Base-by-base conservation (phyloP, 2,888 invertebrate genomes). In the Bugulina stolonifera region DNA sequence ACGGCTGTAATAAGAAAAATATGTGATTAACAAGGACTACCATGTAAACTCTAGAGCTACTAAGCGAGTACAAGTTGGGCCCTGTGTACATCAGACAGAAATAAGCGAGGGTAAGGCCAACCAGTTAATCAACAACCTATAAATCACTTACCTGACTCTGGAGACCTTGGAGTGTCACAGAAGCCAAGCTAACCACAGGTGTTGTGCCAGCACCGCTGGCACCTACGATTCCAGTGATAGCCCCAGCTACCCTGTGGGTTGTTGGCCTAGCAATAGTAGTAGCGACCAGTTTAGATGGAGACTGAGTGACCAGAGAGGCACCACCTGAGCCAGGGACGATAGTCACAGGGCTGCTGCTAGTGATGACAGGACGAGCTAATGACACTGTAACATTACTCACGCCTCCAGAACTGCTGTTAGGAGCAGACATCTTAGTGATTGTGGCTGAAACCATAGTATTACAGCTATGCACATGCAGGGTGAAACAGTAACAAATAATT, bases 121-220 rank as follows among this genome's bases (percentile, higher is more conserved):
- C n/a, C n/a, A n/a, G n/a, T n/a, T n/a, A n/a, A n/a, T n/a, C n/a
- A n/a, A n/a, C n/a, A n/a, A n/a, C n/a, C n/a, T n/a, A n/a, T n/a
- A n/a, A n/a, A n/a, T n/a, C n/a, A n/a, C n/a, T 34, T 64, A 64
- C 64, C 64, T 27, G 32, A n/a, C 64, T 64, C 34, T 64, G 64
- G 1, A 64, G 34, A 5, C 64, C 64, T 32, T 64, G 64, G 2
- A 64, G 25, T 32, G 64, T 64, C 1, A 64, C 64, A 29, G 64
- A 64, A 14, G 64, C 64, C 5, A 64, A 27, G 34, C 64, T 64
- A 5, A 64, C 64, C 25, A 64, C 64, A 27, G 64, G 27, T 10
- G 64, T 32, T 25, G 64, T 3, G 43, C 43, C 18, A 18, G 43
- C 18, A 18, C 43, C 18, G 43, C 43, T 43, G 32, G 29, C 64